A percentile compares a stretch with the other conserved stretches of the same genome.
These are phyloP conservation scores for Glyptemys insculpta DNA, from an alignment of 2,797 vertebrate genomes.

Conservation along the genomic window DNA sequence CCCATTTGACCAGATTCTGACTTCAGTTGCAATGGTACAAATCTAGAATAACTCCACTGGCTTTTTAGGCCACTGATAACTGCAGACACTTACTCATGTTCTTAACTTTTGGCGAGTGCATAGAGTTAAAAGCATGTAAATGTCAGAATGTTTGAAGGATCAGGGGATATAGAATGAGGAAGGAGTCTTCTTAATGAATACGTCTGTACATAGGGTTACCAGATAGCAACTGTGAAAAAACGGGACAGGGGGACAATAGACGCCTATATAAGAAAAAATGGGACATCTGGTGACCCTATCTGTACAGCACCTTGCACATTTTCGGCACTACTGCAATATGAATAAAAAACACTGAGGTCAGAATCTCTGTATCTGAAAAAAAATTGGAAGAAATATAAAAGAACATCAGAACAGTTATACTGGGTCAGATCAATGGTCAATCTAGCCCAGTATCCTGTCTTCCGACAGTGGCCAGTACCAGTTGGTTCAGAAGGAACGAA, in stretches of 20 bases:
- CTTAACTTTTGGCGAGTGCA: not conserved
- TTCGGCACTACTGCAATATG: not conserved
- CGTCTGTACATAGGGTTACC: not conserved
- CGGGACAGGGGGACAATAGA: no score
- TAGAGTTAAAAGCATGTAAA: not conserved
- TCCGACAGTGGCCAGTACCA: not conserved
- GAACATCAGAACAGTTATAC: not conserved
- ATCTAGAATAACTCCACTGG: not conserved
- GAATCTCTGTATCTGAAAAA: not conserved
- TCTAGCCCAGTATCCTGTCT: not conserved
- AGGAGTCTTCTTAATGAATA: not conserved
- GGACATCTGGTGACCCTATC: not conserved
- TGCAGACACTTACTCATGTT: not conserved
- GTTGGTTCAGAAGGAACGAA: not conserved
- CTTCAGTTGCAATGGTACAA: not conserved
- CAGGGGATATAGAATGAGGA: not conserved
- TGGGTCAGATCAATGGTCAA: not conserved
- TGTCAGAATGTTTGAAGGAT: not conserved
- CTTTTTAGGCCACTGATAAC: not conserved
- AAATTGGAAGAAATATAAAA: fast-evolving
- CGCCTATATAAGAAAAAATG: no score
- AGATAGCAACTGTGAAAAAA: no score
- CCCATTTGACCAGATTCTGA: not conserved
- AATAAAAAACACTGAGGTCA: not conserved
- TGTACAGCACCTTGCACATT: fast-evolving